A percentile compares a stretch with the other conserved stretches of the same genome.
These are phyloP conservation scores for Willowsia nigromaculata DNA, from an alignment of 2,888 invertebrate species.

Conservation along the genomic window DNA sequence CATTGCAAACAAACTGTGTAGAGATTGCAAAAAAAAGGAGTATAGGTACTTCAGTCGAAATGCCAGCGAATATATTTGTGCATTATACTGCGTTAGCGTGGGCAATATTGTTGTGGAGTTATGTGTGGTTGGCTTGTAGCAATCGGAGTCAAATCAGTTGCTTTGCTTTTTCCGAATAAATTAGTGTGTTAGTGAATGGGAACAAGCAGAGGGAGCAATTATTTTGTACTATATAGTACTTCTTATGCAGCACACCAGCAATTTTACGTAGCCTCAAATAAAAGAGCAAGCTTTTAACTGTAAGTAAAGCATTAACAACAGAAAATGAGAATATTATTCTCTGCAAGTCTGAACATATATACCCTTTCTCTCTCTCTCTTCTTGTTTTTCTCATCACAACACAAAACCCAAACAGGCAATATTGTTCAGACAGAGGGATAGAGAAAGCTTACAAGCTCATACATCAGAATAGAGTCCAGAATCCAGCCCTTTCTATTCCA, in stretches of 20 bases:
- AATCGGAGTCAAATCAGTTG: conserved; percentile 16
- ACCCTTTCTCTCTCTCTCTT: neutral
- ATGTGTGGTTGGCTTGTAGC: neutral
- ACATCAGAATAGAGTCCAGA: neutral
- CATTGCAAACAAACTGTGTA: neutral
- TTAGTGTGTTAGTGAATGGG: neutral
- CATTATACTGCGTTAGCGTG: neutral
- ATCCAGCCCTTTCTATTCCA: neutral
- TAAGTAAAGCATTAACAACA: neutral
- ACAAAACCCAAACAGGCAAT: too few relatives aligned
- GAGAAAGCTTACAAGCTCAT: neutral
- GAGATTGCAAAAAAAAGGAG: neutral
- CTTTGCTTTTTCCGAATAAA: conserved; percentile 11
- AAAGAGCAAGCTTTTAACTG: neutral
- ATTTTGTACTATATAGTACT: neutral
- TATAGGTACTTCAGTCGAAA: neutral
- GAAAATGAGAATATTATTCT: conserved; percentile 7
- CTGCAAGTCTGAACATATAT: neutral
- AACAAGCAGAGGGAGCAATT: neutral
- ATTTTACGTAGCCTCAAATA: neutral
- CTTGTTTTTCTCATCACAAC: neutral
- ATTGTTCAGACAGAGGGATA: neutral
- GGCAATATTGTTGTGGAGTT: neutral
- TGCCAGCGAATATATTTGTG: neutral
- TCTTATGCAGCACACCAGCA: neutral